These are phyloP conservation scores for Alexandromys fortis DNA, from an alignment of 2,113 vertebrate genomes.

Conservation along the genomic window DNA sequence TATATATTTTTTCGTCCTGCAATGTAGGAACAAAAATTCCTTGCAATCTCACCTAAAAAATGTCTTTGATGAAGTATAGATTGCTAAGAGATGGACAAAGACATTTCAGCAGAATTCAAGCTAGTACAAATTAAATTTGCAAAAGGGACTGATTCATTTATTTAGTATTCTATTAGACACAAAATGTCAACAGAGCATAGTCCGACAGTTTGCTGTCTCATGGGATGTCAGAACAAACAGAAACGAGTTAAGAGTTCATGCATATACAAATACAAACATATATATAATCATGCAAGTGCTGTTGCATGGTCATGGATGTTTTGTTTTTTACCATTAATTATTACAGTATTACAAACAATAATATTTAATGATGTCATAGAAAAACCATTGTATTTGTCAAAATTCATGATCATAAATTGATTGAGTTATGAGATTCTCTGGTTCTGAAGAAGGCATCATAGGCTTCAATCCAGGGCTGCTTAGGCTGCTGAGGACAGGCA, in stretches of 20 bases:
- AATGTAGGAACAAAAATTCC: background rate
- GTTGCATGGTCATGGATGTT: background rate
- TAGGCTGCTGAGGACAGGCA: background rate
- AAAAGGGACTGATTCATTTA: background rate
- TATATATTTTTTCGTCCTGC: background rate
- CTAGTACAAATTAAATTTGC: background rate
- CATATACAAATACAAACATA: background rate
- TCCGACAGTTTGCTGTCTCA: background rate
- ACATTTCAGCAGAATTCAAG: background rate
- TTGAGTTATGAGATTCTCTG: background rate
- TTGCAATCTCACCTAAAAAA: background rate
- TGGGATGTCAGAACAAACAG: background rate
- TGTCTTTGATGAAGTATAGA: background rate
- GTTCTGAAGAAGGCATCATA: fast-evolving
- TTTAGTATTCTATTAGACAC: background rate
- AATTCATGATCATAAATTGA: background rate
- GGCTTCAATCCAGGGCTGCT: background rate
- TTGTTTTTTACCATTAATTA: background rate
- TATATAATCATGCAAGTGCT: background rate
- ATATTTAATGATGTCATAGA: background rate
- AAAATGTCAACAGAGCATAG: background rate
- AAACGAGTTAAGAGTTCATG: background rate
- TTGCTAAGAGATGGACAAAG: background rate
- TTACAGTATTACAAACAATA: background rate
- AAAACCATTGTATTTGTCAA: background rate